Conservation (phyloP, 2,113 vertebrate species). For the Strix uralensis region DNA sequence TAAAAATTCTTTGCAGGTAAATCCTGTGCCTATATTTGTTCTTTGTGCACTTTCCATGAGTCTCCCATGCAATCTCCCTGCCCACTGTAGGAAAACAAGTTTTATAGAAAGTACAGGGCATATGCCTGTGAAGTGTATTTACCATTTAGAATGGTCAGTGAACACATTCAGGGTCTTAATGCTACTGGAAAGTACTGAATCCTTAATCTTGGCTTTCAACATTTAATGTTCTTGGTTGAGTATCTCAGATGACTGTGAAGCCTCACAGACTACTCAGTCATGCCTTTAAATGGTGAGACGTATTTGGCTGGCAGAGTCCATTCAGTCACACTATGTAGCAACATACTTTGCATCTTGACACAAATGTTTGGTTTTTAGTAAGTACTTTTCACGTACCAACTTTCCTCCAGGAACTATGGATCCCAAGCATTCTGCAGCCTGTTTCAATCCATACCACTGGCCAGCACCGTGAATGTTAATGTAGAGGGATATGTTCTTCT, state of each 20-base stretch:
- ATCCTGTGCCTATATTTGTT: constrained; percentile 33
- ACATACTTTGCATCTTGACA: neutral
- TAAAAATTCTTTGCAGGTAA: constrained; percentile 61
- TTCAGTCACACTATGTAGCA: neutral
- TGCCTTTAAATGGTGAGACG: neutral
- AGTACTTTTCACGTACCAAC: neutral
- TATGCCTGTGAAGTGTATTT: constrained; percentile 25
- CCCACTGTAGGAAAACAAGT: neutral
- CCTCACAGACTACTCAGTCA: neutral
- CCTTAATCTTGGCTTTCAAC: constrained; percentile 1
- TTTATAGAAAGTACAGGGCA: neutral
- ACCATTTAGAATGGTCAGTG: neutral
- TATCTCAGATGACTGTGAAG: constrained; percentile 10
- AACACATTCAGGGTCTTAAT: neutral
- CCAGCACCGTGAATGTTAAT: neutral
- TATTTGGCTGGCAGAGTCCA: neutral
- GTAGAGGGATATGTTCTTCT: neutral
- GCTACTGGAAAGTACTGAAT: neutral
- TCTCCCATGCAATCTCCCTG: neutral
- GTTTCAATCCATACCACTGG: neutral
- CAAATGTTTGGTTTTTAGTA: neutral
- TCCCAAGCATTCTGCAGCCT: neutral
- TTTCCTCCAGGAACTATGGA: neutral
- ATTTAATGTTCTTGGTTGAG: neutral
- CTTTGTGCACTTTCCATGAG: constrained; percentile 10